Evolutionary conservation across 2,113 vertebrate species (phyloP), one percentile per base, ranked within the genome.

Genomic region (Microtus richardsoni): DNA sequence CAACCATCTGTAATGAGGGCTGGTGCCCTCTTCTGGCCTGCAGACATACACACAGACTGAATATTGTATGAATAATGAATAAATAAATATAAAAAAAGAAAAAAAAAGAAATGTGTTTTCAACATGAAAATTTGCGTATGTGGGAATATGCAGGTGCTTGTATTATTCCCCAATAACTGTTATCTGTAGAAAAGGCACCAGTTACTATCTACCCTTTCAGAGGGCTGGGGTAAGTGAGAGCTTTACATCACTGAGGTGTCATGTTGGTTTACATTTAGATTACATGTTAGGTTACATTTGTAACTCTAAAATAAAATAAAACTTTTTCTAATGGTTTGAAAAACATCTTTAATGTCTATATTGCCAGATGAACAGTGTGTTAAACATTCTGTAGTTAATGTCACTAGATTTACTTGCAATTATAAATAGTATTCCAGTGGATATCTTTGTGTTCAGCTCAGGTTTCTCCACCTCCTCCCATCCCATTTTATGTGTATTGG

Each of bases 341-440:
- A 36, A 52, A 86, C 28, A 11, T 36, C 79, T 78, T 88, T 89
- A 84, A 91, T 74, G 12, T 79, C 14, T 94, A 9, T 8, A 54
- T 87, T 88, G 28, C 89, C 68, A 84, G 41, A 39, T 64, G 36
- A 41, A 33, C 68, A 89, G 2, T n/a, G 47, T 1, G 30, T 68
- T 47, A 86, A 77, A 12, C 5, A 54, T 90, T 95, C 33, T 80
- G 12, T 64, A 89, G 6, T 49, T 49, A 49, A 84, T 87, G 2
- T 85, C 41, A 83, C 39, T 93, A 58, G 70, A 71, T 60, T 85
- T 91, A 87, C 41, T 83, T 92, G 79, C 70, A 93, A 44, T 93
- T 41, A 64, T 58, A 86, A 62, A 66, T 83, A 77, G 91, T 58
- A 64, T 14, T 75, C 22, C 47, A 74, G 3, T 78, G 54, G 33